Percentiles rank a stretch among this genome's conserved stretches.
phyloP scores from a whole-genome alignment of 1,140 invertebrate species.

The Holcopasites calliopsidis region DNA sequence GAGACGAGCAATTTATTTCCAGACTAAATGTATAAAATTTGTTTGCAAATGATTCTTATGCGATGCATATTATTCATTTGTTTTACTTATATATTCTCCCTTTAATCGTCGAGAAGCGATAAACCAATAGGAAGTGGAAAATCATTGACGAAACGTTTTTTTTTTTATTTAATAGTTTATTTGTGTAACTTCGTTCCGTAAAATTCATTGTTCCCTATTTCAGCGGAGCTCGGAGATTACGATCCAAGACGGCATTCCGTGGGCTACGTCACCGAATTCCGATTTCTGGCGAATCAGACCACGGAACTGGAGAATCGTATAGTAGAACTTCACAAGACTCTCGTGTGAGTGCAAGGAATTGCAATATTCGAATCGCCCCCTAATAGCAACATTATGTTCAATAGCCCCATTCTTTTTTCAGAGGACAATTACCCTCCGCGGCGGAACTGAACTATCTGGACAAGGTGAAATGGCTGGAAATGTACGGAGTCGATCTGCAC shows the following conservation, averaged over 20 bases:
- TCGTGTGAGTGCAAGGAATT: slow-evolving; percentile 83
- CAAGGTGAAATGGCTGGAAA: slow-evolving; percentile 90
- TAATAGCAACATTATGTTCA: neutral
- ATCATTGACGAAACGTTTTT: no score
- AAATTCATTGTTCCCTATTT: no score
- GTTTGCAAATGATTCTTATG: neutral
- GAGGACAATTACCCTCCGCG: slow-evolving; percentile 85
- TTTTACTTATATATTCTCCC: no score
- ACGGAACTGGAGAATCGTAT: slow-evolving; percentile 94
- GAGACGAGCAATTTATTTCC: neutral
- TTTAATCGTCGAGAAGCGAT: no score
- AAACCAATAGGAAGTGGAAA: no score
- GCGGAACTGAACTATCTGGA: slow-evolving; percentile 88
- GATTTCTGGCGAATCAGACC: slow-evolving; percentile 95
- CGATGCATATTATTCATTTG: no score
- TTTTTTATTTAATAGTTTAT: no score
- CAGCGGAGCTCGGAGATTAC: slow-evolving; percentile 98
- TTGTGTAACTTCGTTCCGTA: no score
- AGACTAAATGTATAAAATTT: neutral
- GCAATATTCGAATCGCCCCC: neutral
- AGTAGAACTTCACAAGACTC: slow-evolving; percentile 92
- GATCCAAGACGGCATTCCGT: slow-evolving; percentile 92
- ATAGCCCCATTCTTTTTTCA: slow-evolving; percentile 73
- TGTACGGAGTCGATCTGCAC: slow-evolving; percentile 92
- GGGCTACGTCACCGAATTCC: slow-evolving; percentile 98